Evolutionary conservation across 2,113 vertebrate species (phyloP).

Genomic region (Dunckerocampus dactyliophorus): DNA sequence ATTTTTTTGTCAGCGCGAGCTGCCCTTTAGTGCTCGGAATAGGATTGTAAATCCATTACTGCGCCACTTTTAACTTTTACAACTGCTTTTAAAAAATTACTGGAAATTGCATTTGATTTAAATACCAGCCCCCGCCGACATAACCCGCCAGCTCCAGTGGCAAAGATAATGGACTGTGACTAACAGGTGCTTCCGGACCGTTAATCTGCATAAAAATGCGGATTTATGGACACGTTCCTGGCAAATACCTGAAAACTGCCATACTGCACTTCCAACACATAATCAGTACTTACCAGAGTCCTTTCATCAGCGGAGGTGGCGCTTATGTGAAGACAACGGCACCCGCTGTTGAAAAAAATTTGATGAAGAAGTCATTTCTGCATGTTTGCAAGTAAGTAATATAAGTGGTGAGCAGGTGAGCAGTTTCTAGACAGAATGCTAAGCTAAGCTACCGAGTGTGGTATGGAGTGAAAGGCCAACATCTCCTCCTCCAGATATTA

Average conservation of each 20-base stretch:
- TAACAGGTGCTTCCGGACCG: conserved; percentile 3
- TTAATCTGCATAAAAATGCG: conserved; percentile 5
- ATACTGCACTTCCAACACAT: neutral
- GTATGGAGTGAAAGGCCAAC: neutral
- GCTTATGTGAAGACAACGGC: neutral
- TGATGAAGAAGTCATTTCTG: neutral
- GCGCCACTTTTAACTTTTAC: conserved; percentile 25
- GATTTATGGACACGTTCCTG: conserved; percentile 1
- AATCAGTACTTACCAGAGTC: conserved; percentile 5
- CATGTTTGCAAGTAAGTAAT: no score
- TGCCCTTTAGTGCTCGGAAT: conserved; percentile 9
- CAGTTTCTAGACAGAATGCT: neutral
- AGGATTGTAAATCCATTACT: conserved; percentile 42
- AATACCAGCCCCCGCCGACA: neutral
- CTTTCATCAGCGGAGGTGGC: neutral
- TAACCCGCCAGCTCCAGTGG: conserved; percentile 13
- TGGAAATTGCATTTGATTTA: conserved; percentile 36
- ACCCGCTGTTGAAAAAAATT: neutral
- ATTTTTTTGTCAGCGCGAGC: neutral
- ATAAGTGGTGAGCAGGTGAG: no score
- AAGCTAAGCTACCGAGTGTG: neutral
- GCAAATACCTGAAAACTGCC: neutral
- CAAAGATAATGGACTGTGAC: conserved; percentile 7
- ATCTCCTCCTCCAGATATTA: neutral
- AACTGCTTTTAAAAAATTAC: conserved; percentile 30